These are phyloP conservation scores for Dascyllus trimaculatus DNA, from an alignment of 2,113 vertebrate species.

Conservation along the genomic window DNA sequence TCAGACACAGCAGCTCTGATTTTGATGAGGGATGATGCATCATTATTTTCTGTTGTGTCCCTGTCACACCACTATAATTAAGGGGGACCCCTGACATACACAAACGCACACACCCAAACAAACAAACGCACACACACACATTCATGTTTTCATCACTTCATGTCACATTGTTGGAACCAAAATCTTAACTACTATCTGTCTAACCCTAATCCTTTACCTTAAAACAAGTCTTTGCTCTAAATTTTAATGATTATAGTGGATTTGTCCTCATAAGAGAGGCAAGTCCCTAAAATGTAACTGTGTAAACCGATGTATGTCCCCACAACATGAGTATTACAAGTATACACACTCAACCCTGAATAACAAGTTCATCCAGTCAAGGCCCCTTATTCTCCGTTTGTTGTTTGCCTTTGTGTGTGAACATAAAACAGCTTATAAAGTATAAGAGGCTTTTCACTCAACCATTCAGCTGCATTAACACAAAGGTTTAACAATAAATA, in stretches of 20 bases:
- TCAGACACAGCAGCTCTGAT: slow-evolving; percentile 10
- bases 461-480: slow-evolving; percentile 9
- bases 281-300: neutral
- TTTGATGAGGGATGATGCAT: slow-evolving; percentile 23
- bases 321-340: neutral
- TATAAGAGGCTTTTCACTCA: slow-evolving; percentile 16
- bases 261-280: neutral
- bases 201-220: neutral
- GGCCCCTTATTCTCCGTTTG: neutral
- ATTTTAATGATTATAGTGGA: neutral
- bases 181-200: neutral
- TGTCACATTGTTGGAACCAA: neutral
- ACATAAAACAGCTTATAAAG: slow-evolving; percentile 8
- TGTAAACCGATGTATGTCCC: neutral
- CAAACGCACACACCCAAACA: no score
- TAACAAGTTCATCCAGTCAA: neutral
- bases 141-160: neutral
- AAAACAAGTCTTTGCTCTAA: neutral
- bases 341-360: neutral
- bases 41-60: slow-evolving; percentile 22
- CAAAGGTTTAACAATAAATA: no score
- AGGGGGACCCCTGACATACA: slow-evolving; percentile 3
- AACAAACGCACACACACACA: neutral
- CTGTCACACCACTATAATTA: slow-evolving; percentile 15
- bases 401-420: slow-evolving; percentile 7